Base-by-base conservation (phyloP, 35 echinoderm and acorn worm genomes). In the Ptychodera flava region DNA sequence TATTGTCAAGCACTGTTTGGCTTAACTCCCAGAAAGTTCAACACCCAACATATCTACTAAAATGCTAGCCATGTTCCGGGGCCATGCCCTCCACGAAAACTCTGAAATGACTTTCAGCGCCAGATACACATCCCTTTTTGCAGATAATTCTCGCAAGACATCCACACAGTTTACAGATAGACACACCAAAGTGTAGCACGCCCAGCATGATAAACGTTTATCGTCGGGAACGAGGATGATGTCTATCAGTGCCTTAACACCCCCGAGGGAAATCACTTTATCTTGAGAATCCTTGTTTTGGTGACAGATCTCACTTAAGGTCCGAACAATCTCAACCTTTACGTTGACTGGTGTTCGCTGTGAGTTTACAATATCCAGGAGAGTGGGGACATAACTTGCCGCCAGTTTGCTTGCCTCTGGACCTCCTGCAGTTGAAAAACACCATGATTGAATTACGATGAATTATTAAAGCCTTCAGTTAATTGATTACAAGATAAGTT, bases 1-100 rank as follows among this genome's bases (percentile, higher is more conserved):
- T n/a, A n/a, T n/a, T n/a, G n/a, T n/a, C n/a, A n/a, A n/a, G n/a
- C n/a, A n/a, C n/a, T n/a, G n/a, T n/a, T n/a, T n/a, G n/a, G n/a
- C n/a, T n/a, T n/a, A n/a, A n/a, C n/a, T n/a, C n/a, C n/a, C n/a
- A 64, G 45, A 22, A 64, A 22, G 22, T 64, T 64, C 45, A 64
- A 64, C 6, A n/a, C 96, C 96, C 1, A 94, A 29, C 10, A 99
- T 76, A 16, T 92, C 88, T 33, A 88, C 64, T 14, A 99, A 35
- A 15, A 90, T 79, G 0, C 15, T 35, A 15, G 96, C 96, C 35
- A 94, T 94, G 83, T 99, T 99, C 28, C 82, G 84, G 0, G 93
- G 92, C 96, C 96, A 99, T 16, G 89, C 90, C 29, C 91, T 90
- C 96, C 96, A 99, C 0, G 96, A 99, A 32, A 85, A 38, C 16